These are phyloP conservation scores for Anadara kagoshimensis DNA, from an alignment of 1,140 invertebrate species.

Conservation along the genomic window DNA sequence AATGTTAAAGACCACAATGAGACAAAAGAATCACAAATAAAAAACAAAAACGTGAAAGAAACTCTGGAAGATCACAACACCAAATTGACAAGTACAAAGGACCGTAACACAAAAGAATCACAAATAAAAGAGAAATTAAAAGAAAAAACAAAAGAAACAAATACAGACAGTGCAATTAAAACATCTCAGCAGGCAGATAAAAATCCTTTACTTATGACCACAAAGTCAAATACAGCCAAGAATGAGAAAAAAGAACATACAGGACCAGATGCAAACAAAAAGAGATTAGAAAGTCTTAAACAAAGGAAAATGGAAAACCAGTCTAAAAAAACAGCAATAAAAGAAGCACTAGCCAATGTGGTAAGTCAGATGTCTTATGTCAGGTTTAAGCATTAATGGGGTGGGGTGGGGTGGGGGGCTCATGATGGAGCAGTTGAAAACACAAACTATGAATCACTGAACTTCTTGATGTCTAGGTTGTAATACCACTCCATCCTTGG, in stretches of 20 bases:
- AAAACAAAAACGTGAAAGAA: too few relatives aligned
- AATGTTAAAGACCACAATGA: background rate
- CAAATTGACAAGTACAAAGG: background rate
- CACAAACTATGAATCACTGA: too few relatives aligned
- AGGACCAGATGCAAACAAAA: slow-evolving; percentile 31
- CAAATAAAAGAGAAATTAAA: background rate
- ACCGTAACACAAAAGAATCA: background rate
- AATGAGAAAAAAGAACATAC: slow-evolving; percentile 13
- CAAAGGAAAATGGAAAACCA: slow-evolving; percentile 87
- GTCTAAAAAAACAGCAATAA: slow-evolving; percentile 43
- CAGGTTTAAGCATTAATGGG: too few relatives aligned
- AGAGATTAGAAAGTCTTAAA: slow-evolving; percentile 75
- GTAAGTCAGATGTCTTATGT: slow-evolving; percentile 22
- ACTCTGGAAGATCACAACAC: too few relatives aligned
- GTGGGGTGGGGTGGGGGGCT: too few relatives aligned
- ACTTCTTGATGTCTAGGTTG: too few relatives aligned
- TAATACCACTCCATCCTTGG: too few relatives aligned
- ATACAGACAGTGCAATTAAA: background rate
- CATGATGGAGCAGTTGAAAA: too few relatives aligned
- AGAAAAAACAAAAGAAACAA: background rate
- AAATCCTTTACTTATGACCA: background rate
- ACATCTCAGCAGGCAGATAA: background rate
- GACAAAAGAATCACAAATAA: too few relatives aligned
- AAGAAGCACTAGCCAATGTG: slow-evolving; percentile 38
- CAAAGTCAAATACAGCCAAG: background rate